Base-by-base conservation (phyloP, 2,113 vertebrate genomes). In the Nicator chloris region DNA sequence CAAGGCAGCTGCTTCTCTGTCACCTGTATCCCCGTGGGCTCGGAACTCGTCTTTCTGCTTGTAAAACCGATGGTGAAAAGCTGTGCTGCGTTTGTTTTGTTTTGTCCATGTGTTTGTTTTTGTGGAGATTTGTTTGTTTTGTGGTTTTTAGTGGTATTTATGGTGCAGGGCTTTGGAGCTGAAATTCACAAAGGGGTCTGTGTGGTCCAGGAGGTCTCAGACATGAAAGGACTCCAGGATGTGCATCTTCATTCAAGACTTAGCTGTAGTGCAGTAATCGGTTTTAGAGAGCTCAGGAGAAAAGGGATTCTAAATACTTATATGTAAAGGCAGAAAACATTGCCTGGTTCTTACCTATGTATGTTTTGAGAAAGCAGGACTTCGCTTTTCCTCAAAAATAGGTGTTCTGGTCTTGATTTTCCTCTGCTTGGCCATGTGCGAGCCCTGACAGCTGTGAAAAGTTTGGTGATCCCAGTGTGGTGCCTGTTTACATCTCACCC, bases 401-500 rank as follows among this genome's bases (percentile, higher is more conserved):
- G 24, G 19, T 31, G 9, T 66, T 81, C 12, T 20, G 26, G 15
- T 11, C 14, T 40, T 35, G 19, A 5, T 64, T 82, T 45, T 71
- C 21, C n/a, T 51, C 15, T 53, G 17, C 8, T 42, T 39, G 50
- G 26, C 53, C 8, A 8, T 2, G 4, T 17, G 42, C 0, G 0
- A 35, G 18, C 23, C 4, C n/a, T 37, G 61, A 18, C 10, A 28
- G 10, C 15, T 50, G 4, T 10, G 9, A 63, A 4, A 40, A 50
- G 56, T 84, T 51, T n/a, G 24, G 13, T 15, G 20, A 1, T 72
- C 42, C 2, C 0, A 0, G 1, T 42, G 8, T 33, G 37, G 10
- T 51, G 57, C 11, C 0, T 7, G 15, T 76, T 51, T 22, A 15
- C 21, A 1, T 40, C 8, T 42, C 23, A 10, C 20, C 13, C 44